Base-by-base conservation (phyloP, 2,888 invertebrate genomes). In the Pelosia muscerda region DNA sequence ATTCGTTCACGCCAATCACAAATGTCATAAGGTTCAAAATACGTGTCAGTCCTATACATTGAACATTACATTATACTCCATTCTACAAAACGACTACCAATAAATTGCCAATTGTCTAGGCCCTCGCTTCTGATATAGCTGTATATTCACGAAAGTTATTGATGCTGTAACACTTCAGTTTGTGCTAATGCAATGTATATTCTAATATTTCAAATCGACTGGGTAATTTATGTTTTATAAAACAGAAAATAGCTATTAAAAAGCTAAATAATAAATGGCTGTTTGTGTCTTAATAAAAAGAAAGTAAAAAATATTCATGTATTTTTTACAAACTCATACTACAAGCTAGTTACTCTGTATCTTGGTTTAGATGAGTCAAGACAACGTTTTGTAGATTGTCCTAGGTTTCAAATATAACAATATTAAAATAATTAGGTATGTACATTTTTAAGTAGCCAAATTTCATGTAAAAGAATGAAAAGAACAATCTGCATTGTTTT, bases 401-500 rank as follows among this genome's bases (percentile, higher is more conserved):
- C 19, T n/a, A 49, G 15, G 3, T 25, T 22, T 58, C 22, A 58
- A 58, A 5, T 34, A 13, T 22, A 22, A 22, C 15, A 15, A 58
- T 58, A 34, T 58, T 58, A 11, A 58, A 58, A 58, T 22, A 8
- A n/a, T 8, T 49, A 58, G n/a, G 31, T 34, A 58, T n/a, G 31
- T 34, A 31, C 31, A 31, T 58, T 60, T 60, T 58, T 10, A 4
- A 59, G 23, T 15, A 26, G 38, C 49, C 15, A 42, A 38, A 49
- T n/a, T 49, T 49, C 5, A 34, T n/a, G 25, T 23, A 19, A 34
- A 34, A 63, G 23, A 28, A 55, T 55, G 31, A 34, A 42, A 63
- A 23, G 23, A 34, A 25, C 53, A 54, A 2, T 65, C 53, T 26
- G 19, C 26, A 66, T 74, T 60, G 34, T 65, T 31, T 67, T 53